These are phyloP conservation scores for Hippoglossus hippoglossus DNA, from an alignment of 2,797 vertebrate genomes.

Conservation along the genomic window DNA sequence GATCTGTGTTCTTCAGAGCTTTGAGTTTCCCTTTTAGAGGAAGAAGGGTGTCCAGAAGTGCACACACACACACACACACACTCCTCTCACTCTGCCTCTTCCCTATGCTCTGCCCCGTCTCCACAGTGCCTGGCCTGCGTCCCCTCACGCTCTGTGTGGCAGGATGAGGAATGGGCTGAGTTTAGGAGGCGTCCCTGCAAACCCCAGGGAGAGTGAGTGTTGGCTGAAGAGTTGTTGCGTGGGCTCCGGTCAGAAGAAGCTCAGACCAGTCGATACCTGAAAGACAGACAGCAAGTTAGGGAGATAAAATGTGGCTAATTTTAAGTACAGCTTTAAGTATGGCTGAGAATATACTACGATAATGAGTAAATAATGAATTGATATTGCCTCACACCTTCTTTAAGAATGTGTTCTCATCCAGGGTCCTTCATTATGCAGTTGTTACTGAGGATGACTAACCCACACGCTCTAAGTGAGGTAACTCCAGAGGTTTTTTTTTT, in stretches of 20 bases:
- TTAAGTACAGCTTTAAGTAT: not conserved
- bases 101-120: constrained; percentile 30
- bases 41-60: not conserved
- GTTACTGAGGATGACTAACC: constrained; percentile 26
- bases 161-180: constrained; percentile 63
- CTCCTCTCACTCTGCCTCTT: not conserved
- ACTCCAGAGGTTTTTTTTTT: not conserved
- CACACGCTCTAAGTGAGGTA: constrained; percentile 19
- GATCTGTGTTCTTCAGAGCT: constrained; percentile 20
- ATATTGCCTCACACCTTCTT: constrained; percentile 6
- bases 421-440: constrained; percentile 20
- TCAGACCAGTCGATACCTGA: constrained; percentile 51
- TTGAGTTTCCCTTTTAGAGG: constrained; percentile 14
- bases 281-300: constrained; percentile 51
- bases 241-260: constrained; percentile 25
- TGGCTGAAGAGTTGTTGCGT: constrained; percentile 32
- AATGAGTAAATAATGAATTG: not conserved
- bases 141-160: constrained; percentile 49
- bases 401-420: not conserved
- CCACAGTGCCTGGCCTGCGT: constrained; percentile 32
- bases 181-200: constrained; percentile 53
- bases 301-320: not conserved
- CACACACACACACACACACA: not conserved
- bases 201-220: constrained; percentile 32
- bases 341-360: not conserved